Evolutionary conservation across 2,888 invertebrate species (phyloP), one percentile per base, ranked within the genome.

Genomic region (Drosophila mimica): DNA sequence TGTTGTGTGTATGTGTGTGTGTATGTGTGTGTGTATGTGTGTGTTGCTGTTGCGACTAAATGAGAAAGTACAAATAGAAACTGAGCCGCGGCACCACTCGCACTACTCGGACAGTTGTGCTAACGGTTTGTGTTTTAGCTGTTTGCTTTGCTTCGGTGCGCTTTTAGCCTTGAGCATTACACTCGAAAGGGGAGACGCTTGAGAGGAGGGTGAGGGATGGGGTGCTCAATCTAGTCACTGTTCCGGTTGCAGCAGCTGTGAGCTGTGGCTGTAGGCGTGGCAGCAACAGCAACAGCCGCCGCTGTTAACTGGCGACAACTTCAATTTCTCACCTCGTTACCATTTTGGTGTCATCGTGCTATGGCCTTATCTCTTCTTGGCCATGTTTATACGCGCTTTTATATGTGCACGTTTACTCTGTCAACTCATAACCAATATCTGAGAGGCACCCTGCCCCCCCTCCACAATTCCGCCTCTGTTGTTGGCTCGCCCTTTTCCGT

Each of bases 11-110:
- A 28, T 20, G 13, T 15, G 20, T 20, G 1, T 46, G 46, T 15
- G 8, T 4, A 15, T 9, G 49, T 49, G 25, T 53, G 36, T 20
- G 13, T 15, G 20, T 20, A 2, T 46, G 46, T 15, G 8, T 4
- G 20, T 11, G 49, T 49, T 15, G 28, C 2, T 51, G 30, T 30
- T 30, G 49, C 63, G 48, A 28, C 76, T 65, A 87, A 90, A 89
- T 90, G 90, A 84, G 87, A 87, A 87, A 87, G 87, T 87, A 84
- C 87, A 87, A 87, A 87, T 90, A 87, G 90, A 87, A 87, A 87
- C 86, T 79, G 70, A 73, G 36, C 62, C 46, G 34, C 38, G 60
- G 60, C 68, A 67, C 43, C 28, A 53, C 52, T 52, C 31, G 60
- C 56, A 38, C 43, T 25, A 57, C 46, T 66, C 28, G 70, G 48